phyloP scores from a whole-genome alignment of 2,113 vertebrate species.

The Peromyscus maniculatus region DNA sequence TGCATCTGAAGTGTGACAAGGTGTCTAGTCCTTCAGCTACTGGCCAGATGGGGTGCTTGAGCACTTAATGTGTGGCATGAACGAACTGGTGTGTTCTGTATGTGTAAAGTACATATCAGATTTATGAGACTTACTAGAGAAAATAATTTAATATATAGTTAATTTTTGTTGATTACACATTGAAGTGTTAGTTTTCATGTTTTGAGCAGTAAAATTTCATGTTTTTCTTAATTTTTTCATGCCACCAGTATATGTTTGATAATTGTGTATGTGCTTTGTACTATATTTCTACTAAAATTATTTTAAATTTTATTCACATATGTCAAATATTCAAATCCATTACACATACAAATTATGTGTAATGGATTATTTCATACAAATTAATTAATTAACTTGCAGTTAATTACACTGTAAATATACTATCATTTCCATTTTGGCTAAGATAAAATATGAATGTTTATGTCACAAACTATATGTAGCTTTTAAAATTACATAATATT shows the following conservation, averaged over 20 bases:
- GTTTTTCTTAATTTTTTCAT: neutral
- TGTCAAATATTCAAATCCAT: neutral
- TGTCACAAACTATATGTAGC: neutral
- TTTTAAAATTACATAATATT: constrained; percentile 32
- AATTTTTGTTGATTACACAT: neutral
- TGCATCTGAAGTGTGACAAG: neutral
- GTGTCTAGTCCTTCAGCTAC: neutral
- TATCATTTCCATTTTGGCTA: neutral
- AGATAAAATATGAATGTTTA: neutral
- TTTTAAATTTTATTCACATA: neutral
- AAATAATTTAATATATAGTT: neutral
- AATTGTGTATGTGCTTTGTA: neutral
- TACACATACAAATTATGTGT: neutral
- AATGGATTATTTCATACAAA: neutral
- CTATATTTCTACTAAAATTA: neutral
- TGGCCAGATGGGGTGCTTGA: neutral
- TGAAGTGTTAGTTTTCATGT: neutral
- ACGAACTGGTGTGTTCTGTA: neutral
- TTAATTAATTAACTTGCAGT: neutral
- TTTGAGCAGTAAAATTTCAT: neutral
- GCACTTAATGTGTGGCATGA: neutral
- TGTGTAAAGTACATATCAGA: neutral
- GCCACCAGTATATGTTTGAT: neutral
- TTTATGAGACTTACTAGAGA: neutral
- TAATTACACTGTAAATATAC: neutral